Evolutionary conservation across 2,888 invertebrate species (phyloP), one percentile per base, ranked within the genome.

Genomic region (Andrena bicolor): DNA sequence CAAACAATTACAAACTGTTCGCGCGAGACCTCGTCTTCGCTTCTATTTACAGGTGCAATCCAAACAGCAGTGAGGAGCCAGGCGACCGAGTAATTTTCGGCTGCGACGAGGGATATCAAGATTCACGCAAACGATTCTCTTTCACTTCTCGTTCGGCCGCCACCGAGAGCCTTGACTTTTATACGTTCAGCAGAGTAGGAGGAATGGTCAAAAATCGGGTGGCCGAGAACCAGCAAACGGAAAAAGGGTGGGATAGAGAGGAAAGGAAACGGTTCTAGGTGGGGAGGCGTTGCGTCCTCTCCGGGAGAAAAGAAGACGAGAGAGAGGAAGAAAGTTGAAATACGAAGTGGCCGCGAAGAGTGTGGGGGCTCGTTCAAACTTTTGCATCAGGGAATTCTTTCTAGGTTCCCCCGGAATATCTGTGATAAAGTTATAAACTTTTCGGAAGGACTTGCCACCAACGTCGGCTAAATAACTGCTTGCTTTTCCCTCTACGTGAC

Each of bases 371-470:
- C 86, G 86, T 88, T 89, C 80, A 88, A 92, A 92, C 90, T 91
- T 92, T 91, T 88, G 86, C 91, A 91, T 90, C 90, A 89, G 86
- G 76, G 86, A 90, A 91, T 91, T 92, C 87, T 89, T 91, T 86
- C 82, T 69, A 66, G 71, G 30, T 65, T 65, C 72, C 84, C 72
- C 72, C 71, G 76, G 86, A 91, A 92, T 90, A 90, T 89, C 87
- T 82, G 85, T 87, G 88, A 90, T 90, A 88, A 90, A 91, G 83
- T 90, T 90, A 86, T 87, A 86, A 90, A 90, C 89, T 90, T 90
- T 88, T 90, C 65, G 79, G 82, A 69, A 69, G 48, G 78, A 51
- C 76, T 76, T 61, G 66, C 82, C 80, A 74, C 65, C 80, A 71
- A 56, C 76, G 60, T 71, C 70, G 32, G 72, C 86, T 90, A 82